A percentile compares a stretch with the other conserved stretches of the same genome.
Conservation (phyloP, 2,797 vertebrate species). For the Leptoclinus maculatus region DNA sequence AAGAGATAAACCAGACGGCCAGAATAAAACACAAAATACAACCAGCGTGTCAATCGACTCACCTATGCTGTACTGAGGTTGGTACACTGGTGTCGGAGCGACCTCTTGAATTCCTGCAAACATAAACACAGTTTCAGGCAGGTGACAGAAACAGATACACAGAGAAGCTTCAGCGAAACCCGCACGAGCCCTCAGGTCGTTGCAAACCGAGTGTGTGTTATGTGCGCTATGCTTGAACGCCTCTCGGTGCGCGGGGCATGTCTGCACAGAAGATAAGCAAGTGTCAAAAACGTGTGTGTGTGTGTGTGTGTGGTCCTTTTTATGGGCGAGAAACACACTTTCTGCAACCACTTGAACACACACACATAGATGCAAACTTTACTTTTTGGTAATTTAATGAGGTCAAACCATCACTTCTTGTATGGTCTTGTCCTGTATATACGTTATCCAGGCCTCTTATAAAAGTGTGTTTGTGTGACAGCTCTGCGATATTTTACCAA, state of each 20-base stretch:
- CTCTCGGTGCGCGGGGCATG: conserved; percentile 56
- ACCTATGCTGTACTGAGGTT: conserved; percentile 86
- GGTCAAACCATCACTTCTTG: conserved; percentile 42
- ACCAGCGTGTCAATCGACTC: conserved; percentile 17
- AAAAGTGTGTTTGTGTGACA: conserved; percentile 61
- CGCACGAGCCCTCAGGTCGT: conserved; percentile 47
- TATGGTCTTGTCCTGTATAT: conserved; percentile 38
- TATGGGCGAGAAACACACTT: conserved; percentile 48
- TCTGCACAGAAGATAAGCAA: conserved; percentile 68
- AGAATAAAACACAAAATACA: neutral
- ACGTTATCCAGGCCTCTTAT: conserved; percentile 67
- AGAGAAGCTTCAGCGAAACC: conserved; percentile 47
- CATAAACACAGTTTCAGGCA: conserved; percentile 59
- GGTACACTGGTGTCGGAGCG: conserved; percentile 81
- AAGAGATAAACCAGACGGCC: neutral
- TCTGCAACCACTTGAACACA: neutral
- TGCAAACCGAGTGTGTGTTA: conserved; percentile 26
- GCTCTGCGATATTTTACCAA: conserved; percentile 70
- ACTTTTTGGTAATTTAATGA: conserved; percentile 61
- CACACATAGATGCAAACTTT: conserved; percentile 44
- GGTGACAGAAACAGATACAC: conserved; percentile 51
- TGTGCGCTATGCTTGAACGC: conserved; percentile 57
- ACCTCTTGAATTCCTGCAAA: conserved; percentile 81
- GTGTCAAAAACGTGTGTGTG: conserved; percentile 67
- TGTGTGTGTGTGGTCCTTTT: conserved; percentile 73